Conservation (phyloP, 2,113 vertebrate species). For the Halcyon malimbica region DNA sequence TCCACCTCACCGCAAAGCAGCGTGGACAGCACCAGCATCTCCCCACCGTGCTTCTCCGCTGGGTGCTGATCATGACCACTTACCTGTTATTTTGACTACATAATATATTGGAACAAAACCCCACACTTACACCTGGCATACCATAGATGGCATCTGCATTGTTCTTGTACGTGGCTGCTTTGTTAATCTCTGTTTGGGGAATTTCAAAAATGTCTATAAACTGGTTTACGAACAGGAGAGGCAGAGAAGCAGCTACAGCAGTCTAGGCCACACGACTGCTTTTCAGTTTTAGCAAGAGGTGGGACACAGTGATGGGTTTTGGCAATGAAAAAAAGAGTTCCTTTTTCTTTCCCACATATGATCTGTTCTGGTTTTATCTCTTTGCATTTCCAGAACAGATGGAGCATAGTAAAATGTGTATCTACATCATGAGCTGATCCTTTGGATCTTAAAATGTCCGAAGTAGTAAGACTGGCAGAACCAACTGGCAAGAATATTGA, state of each 20-base stretch:
- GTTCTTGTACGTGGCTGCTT: neutral
- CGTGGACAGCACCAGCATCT: neutral
- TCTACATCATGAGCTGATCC: neutral
- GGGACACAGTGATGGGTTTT: neutral
- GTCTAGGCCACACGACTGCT: neutral
- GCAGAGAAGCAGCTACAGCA: neutral
- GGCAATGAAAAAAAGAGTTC: neutral
- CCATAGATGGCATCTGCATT: neutral
- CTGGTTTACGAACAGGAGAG: neutral
- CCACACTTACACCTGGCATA: too few species aligned
- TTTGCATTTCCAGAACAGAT: neutral
- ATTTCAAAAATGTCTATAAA: neutral
- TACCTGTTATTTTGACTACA: neutral
- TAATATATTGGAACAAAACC: neutral
- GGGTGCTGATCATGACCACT: neutral
- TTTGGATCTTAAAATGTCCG: neutral
- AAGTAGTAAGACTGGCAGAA: neutral
- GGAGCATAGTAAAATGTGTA: neutral
- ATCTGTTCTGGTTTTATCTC: neutral
- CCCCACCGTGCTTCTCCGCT: neutral
- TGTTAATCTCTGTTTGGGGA: neutral
- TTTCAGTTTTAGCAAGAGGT: neutral
- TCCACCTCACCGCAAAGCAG: neutral
- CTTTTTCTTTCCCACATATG: neutral
- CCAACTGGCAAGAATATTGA: rapidly evolving